Base-by-base conservation (phyloP, 2,113 vertebrate species). In the Paratilapia polleni region DNA sequence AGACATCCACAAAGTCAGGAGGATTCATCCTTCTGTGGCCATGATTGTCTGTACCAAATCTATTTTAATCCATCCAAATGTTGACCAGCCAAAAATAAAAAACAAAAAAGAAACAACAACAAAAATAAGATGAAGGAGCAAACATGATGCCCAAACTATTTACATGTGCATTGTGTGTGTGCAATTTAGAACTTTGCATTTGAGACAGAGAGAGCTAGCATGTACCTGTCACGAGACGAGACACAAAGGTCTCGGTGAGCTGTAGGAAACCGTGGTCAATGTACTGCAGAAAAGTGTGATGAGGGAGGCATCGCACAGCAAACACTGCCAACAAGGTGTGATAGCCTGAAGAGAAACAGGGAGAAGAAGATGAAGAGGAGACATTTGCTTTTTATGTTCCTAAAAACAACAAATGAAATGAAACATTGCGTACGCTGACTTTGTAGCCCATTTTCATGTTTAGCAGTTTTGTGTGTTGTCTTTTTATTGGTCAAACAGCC, bases 221-320 rank as follows among this genome's bases (percentile, higher is more conserved):
- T 57, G 62, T 86, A 98, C 97, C 97, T 93, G 96, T 96, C 94
- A 98, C 93, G 84, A 99, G 89, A 11, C 94, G 96, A 47, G 91
- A 94, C 88, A 97, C 95, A 57, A 96, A 97, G 0, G 95, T 95
- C 79, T 98, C 98, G 0, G 97, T 98, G 88, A 97, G 94, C 36
- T 95, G 96, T 83, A 99, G 75, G 66, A 97, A 70, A 7, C 97
- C 96, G 0, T 88, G 95, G 77, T 99, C 97, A 49, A 98, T 96
- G 36, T 98, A 97, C 93, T 97, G 97, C 41, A 99, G 95, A 78
- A 99, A 96, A 36, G 95, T 97, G 81, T 97, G 96, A 83, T 94
- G 91, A 86, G 98, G 97, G 11, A 99, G 97, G 86, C 97, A 98
- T 2, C 95, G 96, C 78, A 97, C 88, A 0, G 96, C 98, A 2